Evolutionary conservation across 2,888 invertebrate genomes (phyloP), one percentile per base, ranked within the genome.

Genomic region (Drosophila nigritarsus): DNA sequence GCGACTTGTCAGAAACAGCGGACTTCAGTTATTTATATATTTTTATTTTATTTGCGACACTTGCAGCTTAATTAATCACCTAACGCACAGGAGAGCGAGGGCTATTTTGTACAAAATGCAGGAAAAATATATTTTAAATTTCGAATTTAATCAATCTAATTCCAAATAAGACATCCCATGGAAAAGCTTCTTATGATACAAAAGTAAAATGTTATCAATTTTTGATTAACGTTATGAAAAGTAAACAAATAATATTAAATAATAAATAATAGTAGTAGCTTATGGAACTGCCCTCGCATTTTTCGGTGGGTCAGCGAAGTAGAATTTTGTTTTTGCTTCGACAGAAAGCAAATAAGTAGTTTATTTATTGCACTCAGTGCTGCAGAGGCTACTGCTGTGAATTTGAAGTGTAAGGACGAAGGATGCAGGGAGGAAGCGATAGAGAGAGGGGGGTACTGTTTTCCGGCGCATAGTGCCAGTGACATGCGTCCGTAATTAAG

Each of bases 401-500:
- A 53, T 51, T 34, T 32, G 38, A 30, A 36, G 34, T 20, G 15
- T 40, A 9, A 15, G 55, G 38, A 29, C n/a, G 5, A 13, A 34
- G n/a, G 1, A 24, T 15, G 40, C 4, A 20, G 15, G 30, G 20
- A 0, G 24, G 7, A 3, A 36, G 42, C n/a, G 40, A 11, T 11
- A 20, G 40, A 11, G 6, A 36, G 3, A 15, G 20, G 1, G 20
- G n/a, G 32, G 40, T 42, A 40, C n/a, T 53, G 58, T 53, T n/a
- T 30, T n/a, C 32, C n/a, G 48, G 58, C 58, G 59, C 67, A 69
- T 61, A 65, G 68, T 84, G 89, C 65, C 79, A 70, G 40, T 89
- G 89, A 85, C 85, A 85, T 87, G 89, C 82, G 81, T 73, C 65
- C 66, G 92, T 92, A 92, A 92, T 92, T 92, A 92, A 92, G 91